phyloP scores from a whole-genome alignment of 2,888 invertebrate genomes.

The Spodoptera exigua region DNA sequence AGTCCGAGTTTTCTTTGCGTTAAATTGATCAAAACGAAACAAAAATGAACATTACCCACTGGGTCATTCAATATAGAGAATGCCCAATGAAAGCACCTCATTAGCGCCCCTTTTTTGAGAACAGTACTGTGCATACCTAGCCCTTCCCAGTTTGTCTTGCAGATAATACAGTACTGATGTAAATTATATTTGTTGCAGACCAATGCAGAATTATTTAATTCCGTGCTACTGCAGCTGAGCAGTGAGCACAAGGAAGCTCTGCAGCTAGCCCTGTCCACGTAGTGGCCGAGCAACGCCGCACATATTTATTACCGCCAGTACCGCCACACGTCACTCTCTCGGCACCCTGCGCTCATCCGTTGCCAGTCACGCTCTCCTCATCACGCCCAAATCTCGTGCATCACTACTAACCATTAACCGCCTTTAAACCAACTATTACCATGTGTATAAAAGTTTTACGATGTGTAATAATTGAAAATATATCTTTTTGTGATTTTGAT shows the following conservation, averaged over 20 bases:
- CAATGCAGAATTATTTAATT: conserved; percentile 94
- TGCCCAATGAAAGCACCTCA: too few species aligned
- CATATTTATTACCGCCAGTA: conserved; percentile 42
- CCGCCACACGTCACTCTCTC: conserved; percentile 47
- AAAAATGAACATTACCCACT: too few species aligned
- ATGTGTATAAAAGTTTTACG: conserved; percentile 55
- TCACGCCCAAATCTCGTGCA: conserved; percentile 53
- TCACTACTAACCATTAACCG: conserved; percentile 59
- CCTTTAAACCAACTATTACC: conserved; percentile 59
- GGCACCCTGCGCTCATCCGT: conserved; percentile 59
- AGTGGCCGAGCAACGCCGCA: conserved; percentile 56
- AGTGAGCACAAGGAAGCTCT: conserved; percentile 95
- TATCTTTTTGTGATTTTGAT: conserved; percentile 55
- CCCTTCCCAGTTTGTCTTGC: too few species aligned
- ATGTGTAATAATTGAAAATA: conserved; percentile 53
- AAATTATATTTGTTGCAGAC: conserved; percentile 86
- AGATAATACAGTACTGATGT: too few species aligned
- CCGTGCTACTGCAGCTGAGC: conserved; percentile 93
- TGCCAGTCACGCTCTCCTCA: conserved; percentile 64
- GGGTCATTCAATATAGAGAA: too few species aligned
- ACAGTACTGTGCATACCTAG: too few species aligned
- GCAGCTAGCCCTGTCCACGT: conserved; percentile 91
- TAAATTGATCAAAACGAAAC: too few species aligned
- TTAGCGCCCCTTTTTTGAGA: too few species aligned
- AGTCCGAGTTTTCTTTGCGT: too few species aligned